Percentiles rank a stretch among this genome's conserved stretches.
Evolutionary conservation across 2,797 vertebrate genomes (phyloP).

Genomic region (Brachyrhaphis roseni): DNA sequence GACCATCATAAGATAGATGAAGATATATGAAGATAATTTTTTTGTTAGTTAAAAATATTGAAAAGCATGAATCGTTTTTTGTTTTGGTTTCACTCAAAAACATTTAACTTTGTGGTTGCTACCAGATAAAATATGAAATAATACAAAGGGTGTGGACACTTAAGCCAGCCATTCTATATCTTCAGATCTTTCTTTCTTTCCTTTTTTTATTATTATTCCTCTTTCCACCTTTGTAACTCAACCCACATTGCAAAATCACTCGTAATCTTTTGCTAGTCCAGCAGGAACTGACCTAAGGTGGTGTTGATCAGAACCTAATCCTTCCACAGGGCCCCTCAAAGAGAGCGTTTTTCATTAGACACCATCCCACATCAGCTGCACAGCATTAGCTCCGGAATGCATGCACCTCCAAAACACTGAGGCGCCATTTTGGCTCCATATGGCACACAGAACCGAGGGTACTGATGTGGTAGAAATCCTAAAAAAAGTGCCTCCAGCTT

Average conservation of each 20-base stretch:
- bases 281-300: slow-evolving; percentile 76
- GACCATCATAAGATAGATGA: too few relatives aligned
- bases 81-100: neutral
- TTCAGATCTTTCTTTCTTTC: slow-evolving; percentile 24
- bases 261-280: slow-evolving; percentile 74
- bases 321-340: slow-evolving; percentile 79
- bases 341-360: slow-evolving; percentile 79
- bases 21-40: neutral
- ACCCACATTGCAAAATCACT: slow-evolving; percentile 63
- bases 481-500: slow-evolving; percentile 38
- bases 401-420: slow-evolving; percentile 71
- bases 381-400: slow-evolving; percentile 78
- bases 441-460: slow-evolving; percentile 63
- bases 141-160: neutral
- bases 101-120: neutral
- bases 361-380: slow-evolving; percentile 78
- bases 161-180: slow-evolving; percentile 46
- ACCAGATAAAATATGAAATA: neutral
- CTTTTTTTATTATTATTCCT: slow-evolving; percentile 26
- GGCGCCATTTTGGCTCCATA: slow-evolving; percentile 77
- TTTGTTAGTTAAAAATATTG: neutral
- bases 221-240: slow-evolving; percentile 53
- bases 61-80: neutral
- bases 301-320: slow-evolving; percentile 83
- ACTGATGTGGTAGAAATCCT: slow-evolving; percentile 38